These are phyloP conservation scores for Callipepla squamata DNA, from an alignment of 2,113 vertebrate species.

Conservation along the genomic window DNA sequence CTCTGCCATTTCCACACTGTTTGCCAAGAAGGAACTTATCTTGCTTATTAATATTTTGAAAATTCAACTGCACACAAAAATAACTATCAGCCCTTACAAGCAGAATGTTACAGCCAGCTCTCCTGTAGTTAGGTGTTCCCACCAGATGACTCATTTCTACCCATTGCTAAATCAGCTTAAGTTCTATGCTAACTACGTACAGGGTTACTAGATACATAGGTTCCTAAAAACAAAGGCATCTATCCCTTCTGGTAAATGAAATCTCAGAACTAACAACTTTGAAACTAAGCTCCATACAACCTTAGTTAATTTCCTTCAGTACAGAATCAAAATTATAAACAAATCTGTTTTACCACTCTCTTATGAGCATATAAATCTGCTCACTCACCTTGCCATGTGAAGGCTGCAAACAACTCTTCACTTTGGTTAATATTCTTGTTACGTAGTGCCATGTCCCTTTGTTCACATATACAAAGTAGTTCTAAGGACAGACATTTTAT, in stretches of 20 bases:
- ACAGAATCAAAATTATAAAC: not conserved
- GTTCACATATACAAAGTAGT: not conserved
- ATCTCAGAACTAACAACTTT: not conserved
- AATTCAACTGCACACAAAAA: not conserved
- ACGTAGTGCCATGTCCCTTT: conserved; percentile 67
- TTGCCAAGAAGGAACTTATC: not conserved
- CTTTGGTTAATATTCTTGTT: conserved; percentile 67
- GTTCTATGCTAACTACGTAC: not conserved
- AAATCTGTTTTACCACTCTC: not conserved
- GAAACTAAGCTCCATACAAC: not conserved
- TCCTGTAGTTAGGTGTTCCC: not conserved
- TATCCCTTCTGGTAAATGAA: not conserved
- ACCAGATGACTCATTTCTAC: not conserved
- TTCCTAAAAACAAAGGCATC: not conserved
- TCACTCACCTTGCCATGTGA: conserved; percentile 76
- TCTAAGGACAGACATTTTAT: not conserved
- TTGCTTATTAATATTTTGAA: not conserved
- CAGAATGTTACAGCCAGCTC: not conserved
- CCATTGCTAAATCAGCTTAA: not conserved
- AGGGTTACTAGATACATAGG: not conserved
- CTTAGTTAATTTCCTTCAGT: not conserved
- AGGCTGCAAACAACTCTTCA: conserved; percentile 73
- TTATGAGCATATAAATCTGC: not conserved
- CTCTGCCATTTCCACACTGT: not conserved
- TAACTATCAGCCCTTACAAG: not conserved